A percentile compares a stretch with the other conserved stretches of the same genome.
These are phyloP conservation scores for Euproctis similis DNA, from an alignment of 2,888 invertebrate genomes.

Conservation along the genomic window DNA sequence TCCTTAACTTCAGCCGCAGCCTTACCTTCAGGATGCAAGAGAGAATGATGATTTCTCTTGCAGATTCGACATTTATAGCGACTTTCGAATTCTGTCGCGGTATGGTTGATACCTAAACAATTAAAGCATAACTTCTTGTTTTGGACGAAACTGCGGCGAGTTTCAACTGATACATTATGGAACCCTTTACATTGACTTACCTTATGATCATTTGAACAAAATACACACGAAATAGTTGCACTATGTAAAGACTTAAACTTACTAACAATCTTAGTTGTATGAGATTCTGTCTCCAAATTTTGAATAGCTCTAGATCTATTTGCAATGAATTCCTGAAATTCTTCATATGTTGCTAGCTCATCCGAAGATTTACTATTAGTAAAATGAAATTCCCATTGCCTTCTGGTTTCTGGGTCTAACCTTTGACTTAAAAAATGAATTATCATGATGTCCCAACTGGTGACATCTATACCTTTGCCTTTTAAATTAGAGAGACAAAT, in stretches of 20 bases:
- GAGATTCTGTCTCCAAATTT: neutral
- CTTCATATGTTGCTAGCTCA: neutral
- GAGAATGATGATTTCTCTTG: slow-evolving; percentile 3
- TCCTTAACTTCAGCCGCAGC: too few species aligned
- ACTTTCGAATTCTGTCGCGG: slow-evolving; percentile 11
- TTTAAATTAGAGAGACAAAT: too few species aligned
- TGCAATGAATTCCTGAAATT: neutral
- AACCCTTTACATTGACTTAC: slow-evolving; percentile 16
- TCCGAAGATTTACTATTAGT: neutral
- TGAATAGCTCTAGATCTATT: neutral
- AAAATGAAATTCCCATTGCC: neutral
- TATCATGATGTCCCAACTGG: neutral
- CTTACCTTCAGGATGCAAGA: slow-evolving; percentile 1
- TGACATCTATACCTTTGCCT: neutral
- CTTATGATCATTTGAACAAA: slow-evolving; percentile 9
- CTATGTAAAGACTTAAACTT: neutral
- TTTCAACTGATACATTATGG: slow-evolving; percentile 8
- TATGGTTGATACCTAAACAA: slow-evolving; percentile 19
- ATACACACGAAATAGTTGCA: neutral
- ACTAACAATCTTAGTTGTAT: neutral
- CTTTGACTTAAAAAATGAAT: neutral
- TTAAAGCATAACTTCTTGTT: slow-evolving; percentile 18
- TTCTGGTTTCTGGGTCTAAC: neutral
- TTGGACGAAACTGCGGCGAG: slow-evolving; percentile 7
- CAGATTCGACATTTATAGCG: neutral